Evolutionary conservation across 2,888 invertebrate genomes (phyloP).

Genomic region (Drosophila austrosaltans): DNA sequence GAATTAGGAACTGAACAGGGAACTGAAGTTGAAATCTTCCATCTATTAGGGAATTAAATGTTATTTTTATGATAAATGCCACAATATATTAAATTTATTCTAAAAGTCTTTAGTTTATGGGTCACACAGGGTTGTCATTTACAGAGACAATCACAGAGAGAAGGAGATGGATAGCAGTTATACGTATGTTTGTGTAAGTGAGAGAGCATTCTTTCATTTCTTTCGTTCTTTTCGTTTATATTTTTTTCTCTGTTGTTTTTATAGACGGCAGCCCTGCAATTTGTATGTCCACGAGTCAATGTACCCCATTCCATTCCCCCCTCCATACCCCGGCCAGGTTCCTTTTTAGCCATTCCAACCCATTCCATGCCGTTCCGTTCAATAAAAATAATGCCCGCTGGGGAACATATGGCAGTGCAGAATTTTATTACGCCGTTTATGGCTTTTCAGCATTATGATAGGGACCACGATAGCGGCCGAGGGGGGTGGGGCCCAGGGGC

Average conservation of each 20-base stretch:
- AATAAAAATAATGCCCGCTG: constrained; percentile 78
- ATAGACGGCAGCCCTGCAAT: constrained; percentile 56
- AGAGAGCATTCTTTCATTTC: not conserved
- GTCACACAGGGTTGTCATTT: constrained; percentile 21
- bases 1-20: not conserved
- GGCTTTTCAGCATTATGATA: constrained; percentile 75
- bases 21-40: constrained; percentile 18
- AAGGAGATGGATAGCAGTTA: no score
- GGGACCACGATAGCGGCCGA: constrained; percentile 15
- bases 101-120: constrained; percentile 78
- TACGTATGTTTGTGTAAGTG: no score
- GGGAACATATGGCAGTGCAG: constrained; percentile 79
- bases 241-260: constrained; percentile 30
- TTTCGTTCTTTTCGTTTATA: not conserved
- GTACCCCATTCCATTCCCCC: constrained; percentile 16
- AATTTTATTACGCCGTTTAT: constrained; percentile 79
- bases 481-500: constrained; percentile 13
- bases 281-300: constrained; percentile 54
- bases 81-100: constrained; percentile 74
- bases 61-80: constrained; percentile 70
- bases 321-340: constrained; percentile 30
- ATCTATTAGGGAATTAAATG: constrained; percentile 69
- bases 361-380: constrained; percentile 45
- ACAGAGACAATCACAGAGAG: constrained; percentile 2
- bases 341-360: constrained; percentile 24